A percentile compares a stretch with the other conserved stretches of the same genome.
phyloP scores from a whole-genome alignment of 1,140 invertebrate genomes.

The Drosophila bocki region DNA sequence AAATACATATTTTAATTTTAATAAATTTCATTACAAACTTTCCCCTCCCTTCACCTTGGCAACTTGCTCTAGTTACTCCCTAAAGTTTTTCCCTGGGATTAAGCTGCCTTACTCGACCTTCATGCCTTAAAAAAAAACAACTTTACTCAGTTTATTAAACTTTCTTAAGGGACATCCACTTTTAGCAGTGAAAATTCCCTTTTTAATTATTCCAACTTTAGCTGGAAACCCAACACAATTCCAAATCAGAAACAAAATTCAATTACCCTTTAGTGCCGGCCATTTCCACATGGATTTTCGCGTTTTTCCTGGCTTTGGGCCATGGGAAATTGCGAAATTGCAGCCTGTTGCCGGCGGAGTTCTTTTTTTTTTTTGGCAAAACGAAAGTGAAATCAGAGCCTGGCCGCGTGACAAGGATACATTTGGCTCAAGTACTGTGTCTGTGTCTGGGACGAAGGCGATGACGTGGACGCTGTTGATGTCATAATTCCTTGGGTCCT shows the following conservation, averaged over 20 bases:
- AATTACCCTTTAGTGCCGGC: constrained; percentile 29
- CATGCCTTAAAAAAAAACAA: constrained; percentile 5
- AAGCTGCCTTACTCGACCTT: background rate
- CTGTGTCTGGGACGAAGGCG: constrained; percentile 16
- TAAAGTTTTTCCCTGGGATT: background rate
- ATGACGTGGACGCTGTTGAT: constrained; percentile 66
- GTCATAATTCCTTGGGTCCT: constrained; percentile 61
- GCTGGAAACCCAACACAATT: background rate
- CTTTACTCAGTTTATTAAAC: constrained; percentile 4
- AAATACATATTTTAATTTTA: background rate
- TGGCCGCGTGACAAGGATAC: constrained; percentile 56
- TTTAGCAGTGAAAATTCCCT: background rate
- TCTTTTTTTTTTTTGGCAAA: background rate
- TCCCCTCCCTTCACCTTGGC: background rate
- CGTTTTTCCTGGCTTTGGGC: constrained; percentile 23
- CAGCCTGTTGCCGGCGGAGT: constrained; percentile 39
- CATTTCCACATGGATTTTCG: constrained; percentile 4
- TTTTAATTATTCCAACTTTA: constrained; percentile 27
- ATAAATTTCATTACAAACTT: constrained; percentile 4
- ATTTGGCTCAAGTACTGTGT: constrained; percentile 31
- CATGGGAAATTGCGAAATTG: constrained; percentile 28
- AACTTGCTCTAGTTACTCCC: background rate
- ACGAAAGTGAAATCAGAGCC: constrained; percentile 52
- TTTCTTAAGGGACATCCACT: background rate
- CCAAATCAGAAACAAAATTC: constrained; percentile 32